A percentile compares a stretch with the other conserved stretches of the same genome.
phyloP scores from a whole-genome alignment of 37 sponge, comb jelly and placozoan species.

The Oopsacas minuta region DNA sequence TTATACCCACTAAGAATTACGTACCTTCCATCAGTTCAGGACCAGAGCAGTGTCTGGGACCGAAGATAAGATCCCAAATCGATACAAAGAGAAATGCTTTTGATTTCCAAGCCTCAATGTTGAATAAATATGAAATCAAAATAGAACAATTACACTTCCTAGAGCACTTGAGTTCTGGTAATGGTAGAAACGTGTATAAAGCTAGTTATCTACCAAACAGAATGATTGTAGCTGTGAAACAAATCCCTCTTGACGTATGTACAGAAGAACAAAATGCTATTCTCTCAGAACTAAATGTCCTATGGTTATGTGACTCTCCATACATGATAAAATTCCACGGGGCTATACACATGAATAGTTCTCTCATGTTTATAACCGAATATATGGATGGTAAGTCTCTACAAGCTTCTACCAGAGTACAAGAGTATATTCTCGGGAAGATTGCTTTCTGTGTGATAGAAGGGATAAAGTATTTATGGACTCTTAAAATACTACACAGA shows the following conservation, averaged over 20 bases:
- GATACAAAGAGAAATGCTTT: neutral
- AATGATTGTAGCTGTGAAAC: conserved; percentile 16
- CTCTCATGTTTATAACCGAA: conserved; percentile 37
- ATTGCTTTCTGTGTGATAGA: conserved; percentile 57
- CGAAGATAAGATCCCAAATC: neutral
- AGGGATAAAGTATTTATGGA: conserved; percentile 74
- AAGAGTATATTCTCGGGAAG: conserved; percentile 62
- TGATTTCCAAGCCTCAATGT: neutral
- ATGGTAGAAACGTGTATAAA: conserved; percentile 68
- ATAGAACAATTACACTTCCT: conserved; percentile 52
- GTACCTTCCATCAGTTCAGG: neutral
- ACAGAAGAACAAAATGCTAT: conserved; percentile 67
- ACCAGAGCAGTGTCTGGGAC: neutral
- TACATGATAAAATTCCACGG: conserved; percentile 87
- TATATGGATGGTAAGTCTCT: conserved; percentile 83
- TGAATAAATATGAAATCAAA: neutral
- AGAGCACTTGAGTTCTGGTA: conserved; percentile 72
- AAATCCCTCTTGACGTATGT: conserved; percentile 64
- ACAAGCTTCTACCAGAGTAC: conserved; percentile 53
- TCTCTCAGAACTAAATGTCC: conserved; percentile 63
- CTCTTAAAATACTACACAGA: conserved; percentile 72
- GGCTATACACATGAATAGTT: conserved; percentile 22
- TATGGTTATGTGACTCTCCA: conserved; percentile 66
- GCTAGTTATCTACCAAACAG: neutral
- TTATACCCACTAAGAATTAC: neutral